Percentiles rank a stretch among this genome's conserved stretches.
phyloP scores from a whole-genome alignment of 2,797 vertebrate species.

The Halcyon smyrnensis region DNA sequence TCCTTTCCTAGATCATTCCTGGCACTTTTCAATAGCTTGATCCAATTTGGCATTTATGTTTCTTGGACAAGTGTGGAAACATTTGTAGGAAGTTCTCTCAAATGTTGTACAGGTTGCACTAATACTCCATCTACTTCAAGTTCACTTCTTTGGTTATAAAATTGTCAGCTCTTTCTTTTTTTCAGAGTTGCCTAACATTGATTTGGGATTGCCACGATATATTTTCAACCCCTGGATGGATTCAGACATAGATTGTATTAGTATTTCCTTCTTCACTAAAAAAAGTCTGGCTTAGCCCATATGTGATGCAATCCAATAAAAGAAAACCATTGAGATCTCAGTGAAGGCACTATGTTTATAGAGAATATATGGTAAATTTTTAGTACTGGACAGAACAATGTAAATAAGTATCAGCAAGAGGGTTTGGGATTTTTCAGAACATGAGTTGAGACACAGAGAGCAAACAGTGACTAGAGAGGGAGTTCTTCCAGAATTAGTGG shows the following conservation, averaged over 20 bases:
- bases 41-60: not conserved
- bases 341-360: not conserved
- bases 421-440: accelerated
- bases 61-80: not conserved
- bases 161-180: not conserved
- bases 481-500: not conserved
- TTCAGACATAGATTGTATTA: not conserved
- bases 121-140: not conserved
- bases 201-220: not conserved
- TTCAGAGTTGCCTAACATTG: not conserved
- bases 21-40: not conserved
- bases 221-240: not conserved
- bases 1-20: not conserved
- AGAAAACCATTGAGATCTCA: not conserved
- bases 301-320: not conserved
- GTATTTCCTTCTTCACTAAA: not conserved
- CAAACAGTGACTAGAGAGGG: not conserved
- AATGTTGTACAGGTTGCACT: not conserved
- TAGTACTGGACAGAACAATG: not conserved
- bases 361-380: not conserved
- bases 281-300: accelerated
- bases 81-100: not conserved
- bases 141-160: not conserved
- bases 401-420: not conserved
- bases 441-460: not conserved